phyloP scores from a whole-genome alignment of 2,113 vertebrate genomes.

The Notechis scutatus region DNA sequence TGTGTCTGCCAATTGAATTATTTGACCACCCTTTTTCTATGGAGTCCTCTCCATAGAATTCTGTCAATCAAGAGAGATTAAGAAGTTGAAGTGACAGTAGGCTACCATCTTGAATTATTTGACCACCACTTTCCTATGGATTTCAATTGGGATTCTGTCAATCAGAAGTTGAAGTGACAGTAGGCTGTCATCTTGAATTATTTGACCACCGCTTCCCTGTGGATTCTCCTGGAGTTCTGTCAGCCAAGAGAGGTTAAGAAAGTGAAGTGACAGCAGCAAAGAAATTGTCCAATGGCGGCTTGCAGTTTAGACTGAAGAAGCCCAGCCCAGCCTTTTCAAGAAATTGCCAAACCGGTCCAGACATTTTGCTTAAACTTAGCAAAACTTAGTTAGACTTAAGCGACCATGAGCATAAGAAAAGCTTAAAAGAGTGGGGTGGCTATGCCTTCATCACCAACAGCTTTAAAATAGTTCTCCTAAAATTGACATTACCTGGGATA shows the following conservation, averaged over 20 bases:
- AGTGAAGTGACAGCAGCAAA: neutral
- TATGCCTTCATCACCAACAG: neutral
- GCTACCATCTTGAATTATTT: neutral
- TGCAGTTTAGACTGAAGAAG: neutral
- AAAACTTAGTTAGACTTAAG: neutral
- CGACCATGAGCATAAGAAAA: neutral
- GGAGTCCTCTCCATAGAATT: too few relatives aligned
- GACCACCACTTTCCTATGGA: neutral
- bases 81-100: too few relatives aligned
- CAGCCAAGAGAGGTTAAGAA: neutral
- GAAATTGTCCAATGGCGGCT: neutral
- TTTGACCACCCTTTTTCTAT: too few relatives aligned
- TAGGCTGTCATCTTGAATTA: neutral
- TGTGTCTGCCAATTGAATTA: neutral
- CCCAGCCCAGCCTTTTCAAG: neutral
- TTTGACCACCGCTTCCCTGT: neutral
- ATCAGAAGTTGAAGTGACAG: too few relatives aligned
- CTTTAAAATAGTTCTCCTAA: neutral
- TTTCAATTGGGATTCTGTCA: neutral
- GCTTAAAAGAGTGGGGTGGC: neutral
- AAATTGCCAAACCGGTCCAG: neutral
- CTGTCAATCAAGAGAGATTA: too few relatives aligned
- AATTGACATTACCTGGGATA: neutral
- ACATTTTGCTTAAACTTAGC: neutral
- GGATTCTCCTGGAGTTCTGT: neutral